Conservation (phyloP, 2,797 vertebrate genomes). For the Coregonus suidteri region DNA sequence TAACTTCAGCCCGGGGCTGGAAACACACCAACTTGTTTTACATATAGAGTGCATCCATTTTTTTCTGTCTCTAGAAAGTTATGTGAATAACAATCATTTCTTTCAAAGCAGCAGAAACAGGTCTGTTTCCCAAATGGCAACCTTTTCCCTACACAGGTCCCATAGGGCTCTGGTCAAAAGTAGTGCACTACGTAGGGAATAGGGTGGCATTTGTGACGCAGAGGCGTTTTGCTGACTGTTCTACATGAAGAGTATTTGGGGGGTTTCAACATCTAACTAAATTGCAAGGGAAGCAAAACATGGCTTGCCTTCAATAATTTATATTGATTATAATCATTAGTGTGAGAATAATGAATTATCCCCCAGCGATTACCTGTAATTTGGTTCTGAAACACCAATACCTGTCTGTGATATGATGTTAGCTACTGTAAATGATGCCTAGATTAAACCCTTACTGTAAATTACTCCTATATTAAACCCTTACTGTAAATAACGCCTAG, state of each 20-base stretch:
- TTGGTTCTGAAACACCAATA: neutral
- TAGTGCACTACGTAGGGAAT: too few relatives aligned
- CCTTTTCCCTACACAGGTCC: too few relatives aligned
- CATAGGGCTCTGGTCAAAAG: too few relatives aligned
- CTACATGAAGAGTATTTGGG: too few relatives aligned
- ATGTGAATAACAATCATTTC: slow-evolving; percentile 32
- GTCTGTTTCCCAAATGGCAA: too few relatives aligned
- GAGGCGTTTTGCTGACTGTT: too few relatives aligned
- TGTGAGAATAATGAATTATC: slow-evolving; percentile 42
- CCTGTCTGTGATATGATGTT: neutral
- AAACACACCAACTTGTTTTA: slow-evolving; percentile 37
- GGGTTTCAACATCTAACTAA: too few relatives aligned
- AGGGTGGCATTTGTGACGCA: too few relatives aligned
- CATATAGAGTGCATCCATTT: slow-evolving; percentile 43
- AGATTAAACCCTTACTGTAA: too few relatives aligned
- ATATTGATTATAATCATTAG: slow-evolving; percentile 65
- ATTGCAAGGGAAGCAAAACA: slow-evolving; percentile 48
- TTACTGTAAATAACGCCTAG: too few relatives aligned
- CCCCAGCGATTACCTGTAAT: neutral
- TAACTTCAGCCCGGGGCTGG: slow-evolving; percentile 3
- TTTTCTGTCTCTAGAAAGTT: slow-evolving; percentile 31
- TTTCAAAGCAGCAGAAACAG: neutral
- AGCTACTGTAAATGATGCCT: too few relatives aligned
- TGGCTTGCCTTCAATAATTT: slow-evolving; percentile 52
- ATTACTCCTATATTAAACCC: too few relatives aligned